Conservation (phyloP, 2,113 vertebrate genomes). For the Phyllostomus discolor region DNA sequence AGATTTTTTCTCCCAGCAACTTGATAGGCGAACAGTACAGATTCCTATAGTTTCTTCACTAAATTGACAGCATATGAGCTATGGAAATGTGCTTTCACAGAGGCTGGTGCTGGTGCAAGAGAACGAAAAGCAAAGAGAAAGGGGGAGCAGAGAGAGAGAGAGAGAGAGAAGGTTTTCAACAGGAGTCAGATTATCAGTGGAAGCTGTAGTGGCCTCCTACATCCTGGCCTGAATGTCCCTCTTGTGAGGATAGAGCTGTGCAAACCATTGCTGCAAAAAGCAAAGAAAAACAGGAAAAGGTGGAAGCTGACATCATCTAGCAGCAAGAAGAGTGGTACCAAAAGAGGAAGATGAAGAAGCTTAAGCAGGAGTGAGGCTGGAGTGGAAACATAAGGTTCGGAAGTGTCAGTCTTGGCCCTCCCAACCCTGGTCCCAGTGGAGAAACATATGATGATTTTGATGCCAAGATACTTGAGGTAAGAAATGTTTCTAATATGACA, state of each 20-base stretch:
- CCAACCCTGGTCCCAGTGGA: slow-evolving; percentile 92
- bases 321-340: slow-evolving; percentile 89
- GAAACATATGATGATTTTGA: slow-evolving; percentile 92
- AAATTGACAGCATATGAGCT: slow-evolving; percentile 89
- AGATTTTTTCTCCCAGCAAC: not conserved
- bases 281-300: slow-evolving; percentile 82
- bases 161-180: slow-evolving; percentile 73
- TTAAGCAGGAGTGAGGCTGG: slow-evolving; percentile 92
- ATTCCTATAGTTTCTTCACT: slow-evolving; percentile 65
- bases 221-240: slow-evolving; percentile 91
- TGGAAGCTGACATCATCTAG: slow-evolving; percentile 80
- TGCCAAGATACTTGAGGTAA: slow-evolving; percentile 93
- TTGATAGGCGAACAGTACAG: not conserved
- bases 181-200: slow-evolving; percentile 90
- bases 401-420: slow-evolving; percentile 82
- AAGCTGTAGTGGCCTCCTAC: slow-evolving; percentile 90
- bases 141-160: slow-evolving; percentile 46
- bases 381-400: slow-evolving; percentile 89
- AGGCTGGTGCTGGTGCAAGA: slow-evolving; percentile 83
- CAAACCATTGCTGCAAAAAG: slow-evolving; percentile 81
- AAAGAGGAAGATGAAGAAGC: slow-evolving; percentile 83
- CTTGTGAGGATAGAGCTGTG: slow-evolving; percentile 78
- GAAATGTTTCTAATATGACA: slow-evolving; percentile 95
- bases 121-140: slow-evolving; percentile 88
- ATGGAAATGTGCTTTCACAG: slow-evolving; percentile 92